Percentiles rank a stretch among this genome's conserved stretches.
Conservation (phyloP, 2,797 vertebrate species). For the Argyrosomus regius region DNA sequence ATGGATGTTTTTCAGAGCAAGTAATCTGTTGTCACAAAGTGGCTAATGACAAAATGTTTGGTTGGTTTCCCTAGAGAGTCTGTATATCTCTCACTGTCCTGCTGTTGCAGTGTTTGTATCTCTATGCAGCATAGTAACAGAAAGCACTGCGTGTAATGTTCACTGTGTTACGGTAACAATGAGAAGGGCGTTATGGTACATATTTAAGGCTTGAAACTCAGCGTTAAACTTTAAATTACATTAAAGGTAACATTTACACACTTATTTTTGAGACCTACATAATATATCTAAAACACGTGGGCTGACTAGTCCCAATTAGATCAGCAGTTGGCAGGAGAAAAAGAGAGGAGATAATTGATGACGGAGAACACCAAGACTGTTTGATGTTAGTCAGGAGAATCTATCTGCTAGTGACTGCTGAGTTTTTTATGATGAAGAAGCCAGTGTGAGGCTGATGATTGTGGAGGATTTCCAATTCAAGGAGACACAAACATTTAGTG, state of each 20-base stretch:
- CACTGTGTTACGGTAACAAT: neutral
- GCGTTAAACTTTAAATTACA: neutral
- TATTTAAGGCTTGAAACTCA: neutral
- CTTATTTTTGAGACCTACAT: constrained; percentile 15
- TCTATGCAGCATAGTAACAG: constrained; percentile 39
- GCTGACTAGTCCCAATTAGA: constrained; percentile 35
- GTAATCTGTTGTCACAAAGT: constrained; percentile 2
- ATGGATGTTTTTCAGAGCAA: neutral
- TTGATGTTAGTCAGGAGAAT: constrained; percentile 55
- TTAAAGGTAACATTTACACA: neutral
- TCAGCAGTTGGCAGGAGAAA: constrained; percentile 46
- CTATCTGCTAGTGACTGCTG: constrained; percentile 43
- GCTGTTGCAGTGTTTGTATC: constrained; percentile 25
- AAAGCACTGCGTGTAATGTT: neutral
- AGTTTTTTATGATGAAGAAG: constrained; percentile 35
- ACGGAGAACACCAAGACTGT: constrained; percentile 24
- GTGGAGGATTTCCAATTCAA: neutral
- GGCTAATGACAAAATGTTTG: constrained; percentile 13
- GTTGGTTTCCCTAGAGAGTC: constrained; percentile 24
- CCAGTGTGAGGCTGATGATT: constrained; percentile 9
- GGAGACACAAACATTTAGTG: neutral
- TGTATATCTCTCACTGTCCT: constrained; percentile 9
- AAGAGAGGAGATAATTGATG: constrained; percentile 31
- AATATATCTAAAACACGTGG: constrained; percentile 25
- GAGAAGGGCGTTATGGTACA: neutral